Base-by-base conservation (phyloP, 1,140 invertebrate genomes). In the Pseudoatta argentina region DNA sequence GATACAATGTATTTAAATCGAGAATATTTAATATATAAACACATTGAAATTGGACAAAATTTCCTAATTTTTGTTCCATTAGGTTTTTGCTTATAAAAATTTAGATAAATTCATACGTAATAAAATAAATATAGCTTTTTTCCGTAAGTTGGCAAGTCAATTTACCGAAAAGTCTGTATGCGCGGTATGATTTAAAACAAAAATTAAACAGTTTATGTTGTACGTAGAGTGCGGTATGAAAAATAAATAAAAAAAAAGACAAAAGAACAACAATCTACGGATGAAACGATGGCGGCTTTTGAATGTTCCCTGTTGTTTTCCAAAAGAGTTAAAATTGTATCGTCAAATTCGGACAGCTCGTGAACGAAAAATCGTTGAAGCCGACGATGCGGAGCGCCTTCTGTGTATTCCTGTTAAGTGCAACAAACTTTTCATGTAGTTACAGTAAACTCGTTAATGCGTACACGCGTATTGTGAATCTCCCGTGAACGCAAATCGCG, bases 371-470 rank as follows among this genome's bases (percentile, higher is more conserved):
- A 86, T 81, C 39, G 39, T 81, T 44, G 61, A 81, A 57, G 55
- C 18, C 39, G 27, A 14, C 7, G n/a, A 10, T 44, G 8, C 24
- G 69, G 24, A 34, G 39, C 69, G 69, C 69, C 79, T 83, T 83
- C 79, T 61, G 39, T 61, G 18, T 75, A 24, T 34, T 75, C 18
- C 27, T 69, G 79, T 73, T 83, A 83, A 83, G 69, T 83, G 79
- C 30, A 48, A 61, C 69, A 61, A 75, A 73, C 55, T 75, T 73
- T 69, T 75, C 55, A 73, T 24, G 79, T 61, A 82, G 39, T 39
- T 61, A 75, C 69, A 83, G 75, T 75, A 83, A 83, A 73, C 24
- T 83, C 78, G 66, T 81, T 81, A 81, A 83, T 63, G 69, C 55
- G 18, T 63, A 63, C 55, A 59, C 24, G 34, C 53, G 53, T 72